Evolutionary conservation across 2,113 vertebrate species (phyloP).

Genomic region (Cyprinodon brontotheroides): DNA sequence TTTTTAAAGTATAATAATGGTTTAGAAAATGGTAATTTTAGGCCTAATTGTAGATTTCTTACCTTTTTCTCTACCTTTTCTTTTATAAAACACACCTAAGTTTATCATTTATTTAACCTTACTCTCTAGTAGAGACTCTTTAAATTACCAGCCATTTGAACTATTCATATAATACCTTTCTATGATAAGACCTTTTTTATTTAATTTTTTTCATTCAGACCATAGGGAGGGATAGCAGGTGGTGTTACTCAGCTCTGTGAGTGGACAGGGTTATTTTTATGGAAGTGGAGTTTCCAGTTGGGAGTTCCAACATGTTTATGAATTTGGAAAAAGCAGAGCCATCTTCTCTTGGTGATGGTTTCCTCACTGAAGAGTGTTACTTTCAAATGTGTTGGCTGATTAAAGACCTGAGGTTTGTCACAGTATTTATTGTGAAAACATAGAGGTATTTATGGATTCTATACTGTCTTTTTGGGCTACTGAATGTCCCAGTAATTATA

Average conservation of each 20-base stretch:
- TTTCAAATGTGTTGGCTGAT: not conserved
- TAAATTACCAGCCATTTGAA: not conserved
- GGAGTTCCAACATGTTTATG: not conserved
- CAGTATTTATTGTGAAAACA: too few species aligned
- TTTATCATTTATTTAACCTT: not conserved
- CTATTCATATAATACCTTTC: not conserved
- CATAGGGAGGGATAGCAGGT: not conserved
- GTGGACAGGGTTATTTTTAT: not conserved
- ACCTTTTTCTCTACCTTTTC: not conserved
- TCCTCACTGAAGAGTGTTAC: not conserved
- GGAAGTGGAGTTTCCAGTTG: not conserved
- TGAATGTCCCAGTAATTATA: too few species aligned
- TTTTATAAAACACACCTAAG: not conserved
- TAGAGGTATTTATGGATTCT: too few species aligned
- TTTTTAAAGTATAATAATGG: too few species aligned
- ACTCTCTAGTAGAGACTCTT: not conserved
- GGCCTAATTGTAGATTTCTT: not conserved
- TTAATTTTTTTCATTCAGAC: not conserved
- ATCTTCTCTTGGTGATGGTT: not conserved
- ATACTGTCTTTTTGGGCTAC: too few species aligned
- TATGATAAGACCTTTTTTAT: not conserved
- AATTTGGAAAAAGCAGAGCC: not conserved
- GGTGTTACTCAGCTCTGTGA: not conserved
- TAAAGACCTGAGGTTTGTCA: too few species aligned
- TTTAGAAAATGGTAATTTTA: not conserved